Evolutionary conservation across 2,113 vertebrate genomes (phyloP).

Genomic region (Mus spicilegus): DNA sequence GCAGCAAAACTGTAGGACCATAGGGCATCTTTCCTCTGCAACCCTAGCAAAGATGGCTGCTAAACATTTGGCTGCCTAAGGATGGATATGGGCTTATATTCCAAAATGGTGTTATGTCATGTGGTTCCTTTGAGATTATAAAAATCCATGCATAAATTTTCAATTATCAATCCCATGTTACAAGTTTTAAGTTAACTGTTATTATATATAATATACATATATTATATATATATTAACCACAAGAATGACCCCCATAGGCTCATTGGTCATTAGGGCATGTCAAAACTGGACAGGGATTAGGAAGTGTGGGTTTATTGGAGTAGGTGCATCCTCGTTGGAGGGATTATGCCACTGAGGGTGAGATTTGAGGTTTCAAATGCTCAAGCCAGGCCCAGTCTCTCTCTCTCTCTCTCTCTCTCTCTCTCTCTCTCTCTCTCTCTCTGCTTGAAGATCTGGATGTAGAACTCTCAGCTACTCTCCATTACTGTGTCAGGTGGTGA

Average conservation of each 20-base stretch:
- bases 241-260: neutral
- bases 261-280: neutral
- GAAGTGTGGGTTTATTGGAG: neutral
- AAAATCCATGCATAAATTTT: too few species aligned
- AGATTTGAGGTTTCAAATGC: neutral
- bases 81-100: too few species aligned
- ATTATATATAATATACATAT: too few species aligned
- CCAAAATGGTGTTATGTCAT: too few species aligned
- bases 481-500: neutral
- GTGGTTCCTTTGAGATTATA: too few species aligned
- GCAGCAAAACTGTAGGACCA: neutral
- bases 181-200: too few species aligned
- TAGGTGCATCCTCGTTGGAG: neutral
- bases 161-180: too few species aligned
- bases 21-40: neutral
- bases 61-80: too few species aligned
- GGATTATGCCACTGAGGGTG: neutral
- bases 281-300: neutral
- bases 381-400: neutral
- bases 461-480: neutral
- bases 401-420: neutral
- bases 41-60: neutral
- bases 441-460: neutral
- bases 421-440: neutral
- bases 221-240: too few species aligned